phyloP scores from a whole-genome alignment of 2,113 vertebrate genomes.

The Gorilla gorilla region DNA sequence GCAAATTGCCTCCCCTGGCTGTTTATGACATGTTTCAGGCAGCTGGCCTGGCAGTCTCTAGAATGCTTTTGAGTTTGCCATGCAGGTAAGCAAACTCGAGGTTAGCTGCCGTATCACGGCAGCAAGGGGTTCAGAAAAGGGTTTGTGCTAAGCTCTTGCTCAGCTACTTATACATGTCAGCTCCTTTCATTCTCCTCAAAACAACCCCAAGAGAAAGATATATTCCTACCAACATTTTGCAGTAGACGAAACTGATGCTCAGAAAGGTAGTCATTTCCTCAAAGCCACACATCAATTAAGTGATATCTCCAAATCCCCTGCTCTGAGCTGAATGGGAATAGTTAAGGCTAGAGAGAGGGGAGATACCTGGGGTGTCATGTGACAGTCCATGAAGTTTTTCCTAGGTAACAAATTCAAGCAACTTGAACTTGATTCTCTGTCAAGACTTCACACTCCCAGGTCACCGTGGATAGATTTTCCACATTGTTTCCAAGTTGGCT shows the following conservation, averaged over 20 bases:
- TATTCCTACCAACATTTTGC: background rate
- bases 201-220: background rate
- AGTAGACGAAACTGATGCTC: background rate
- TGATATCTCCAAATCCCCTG: background rate
- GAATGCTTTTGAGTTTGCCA: slow-evolving; percentile 44
- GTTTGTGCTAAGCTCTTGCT: background rate
- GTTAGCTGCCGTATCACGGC: background rate
- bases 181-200: background rate
- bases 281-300: background rate
- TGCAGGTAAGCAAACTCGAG: slow-evolving; percentile 29
- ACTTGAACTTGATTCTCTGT: background rate
- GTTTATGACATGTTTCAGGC: slow-evolving; percentile 63
- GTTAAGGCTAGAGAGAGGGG: background rate
- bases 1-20: slow-evolving; percentile 45
- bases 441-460: background rate
- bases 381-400: background rate
- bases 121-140: background rate
- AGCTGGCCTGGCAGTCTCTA: slow-evolving; percentile 65
- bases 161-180: background rate
- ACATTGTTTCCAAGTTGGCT: background rate
- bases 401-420: background rate
- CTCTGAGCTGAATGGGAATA: background rate
- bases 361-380: background rate
- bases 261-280: background rate
- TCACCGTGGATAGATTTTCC: background rate